A percentile compares a stretch with the other conserved stretches of the same genome.
Evolutionary conservation across 2,797 vertebrate species (phyloP).

Genomic region (Hirundo rustica): DNA sequence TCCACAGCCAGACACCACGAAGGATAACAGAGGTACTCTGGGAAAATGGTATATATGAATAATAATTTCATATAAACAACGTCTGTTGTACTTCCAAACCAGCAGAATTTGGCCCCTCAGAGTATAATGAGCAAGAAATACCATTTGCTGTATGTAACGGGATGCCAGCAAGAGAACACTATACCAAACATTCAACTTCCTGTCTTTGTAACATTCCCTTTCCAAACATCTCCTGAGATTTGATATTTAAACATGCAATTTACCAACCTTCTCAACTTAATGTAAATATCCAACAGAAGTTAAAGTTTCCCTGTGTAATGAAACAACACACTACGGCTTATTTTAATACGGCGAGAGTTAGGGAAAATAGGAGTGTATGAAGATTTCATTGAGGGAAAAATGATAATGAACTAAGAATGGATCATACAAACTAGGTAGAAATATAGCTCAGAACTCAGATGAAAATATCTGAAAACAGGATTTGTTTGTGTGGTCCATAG

Average conservation of each 20-base stretch:
- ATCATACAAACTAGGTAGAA: background rate
- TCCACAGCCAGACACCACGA: constrained; percentile 25
- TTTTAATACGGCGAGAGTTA: background rate
- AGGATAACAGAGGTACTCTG: constrained; percentile 29
- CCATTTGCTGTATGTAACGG: constrained; percentile 27
- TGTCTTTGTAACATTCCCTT: constrained; percentile 49
- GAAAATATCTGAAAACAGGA: background rate
- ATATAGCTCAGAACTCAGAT: background rate
- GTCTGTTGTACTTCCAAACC: constrained; percentile 53
- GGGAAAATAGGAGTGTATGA: background rate
- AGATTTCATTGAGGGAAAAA: constrained; percentile 30
- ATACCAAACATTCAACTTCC: constrained; percentile 60
- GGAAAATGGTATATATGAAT: constrained; percentile 46
- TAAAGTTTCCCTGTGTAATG: background rate
- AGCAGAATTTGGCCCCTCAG: constrained; percentile 32
- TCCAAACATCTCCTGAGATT: constrained; percentile 59
- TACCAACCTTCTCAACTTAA: constrained; percentile 44
- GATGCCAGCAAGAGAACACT: constrained; percentile 56
- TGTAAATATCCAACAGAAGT: constrained; percentile 47
- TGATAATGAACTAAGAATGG: background rate
- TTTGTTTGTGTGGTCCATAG: background rate
- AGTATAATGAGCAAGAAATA: constrained; percentile 60
- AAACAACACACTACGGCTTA: background rate
- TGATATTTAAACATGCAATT: constrained; percentile 64
- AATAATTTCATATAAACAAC: constrained; percentile 62